Conservation (phyloP, 2,797 vertebrate genomes). For the Manis javanica region DNA sequence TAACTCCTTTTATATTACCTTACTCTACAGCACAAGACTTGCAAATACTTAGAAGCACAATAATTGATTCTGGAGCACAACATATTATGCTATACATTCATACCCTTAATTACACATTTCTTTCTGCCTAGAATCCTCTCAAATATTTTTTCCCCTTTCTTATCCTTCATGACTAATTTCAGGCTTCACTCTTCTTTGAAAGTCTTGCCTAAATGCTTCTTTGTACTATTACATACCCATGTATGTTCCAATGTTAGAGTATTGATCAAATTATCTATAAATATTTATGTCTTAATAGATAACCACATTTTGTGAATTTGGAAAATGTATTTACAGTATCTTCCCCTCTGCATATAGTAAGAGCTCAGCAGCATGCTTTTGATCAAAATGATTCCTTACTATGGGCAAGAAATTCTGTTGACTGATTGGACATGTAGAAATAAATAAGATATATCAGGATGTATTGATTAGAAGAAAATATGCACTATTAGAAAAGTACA, state of each 20-base stretch:
- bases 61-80: neutral
- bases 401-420: neutral
- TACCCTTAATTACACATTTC: neutral
- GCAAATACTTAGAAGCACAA: too few relatives aligned
- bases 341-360: accelerated
- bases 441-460: neutral
- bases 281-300: neutral
- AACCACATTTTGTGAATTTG: neutral
- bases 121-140: neutral
- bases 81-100: accelerated
- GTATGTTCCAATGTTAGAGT: neutral
- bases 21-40: neutral
- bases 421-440: neutral
- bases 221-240: neutral
- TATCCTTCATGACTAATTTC: neutral
- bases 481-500: neutral
- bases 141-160: neutral
- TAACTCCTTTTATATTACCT: neutral
- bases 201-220: neutral
- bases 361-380: neutral
- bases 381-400: neutral
- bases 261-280: neutral
- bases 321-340: neutral
- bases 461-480: neutral
- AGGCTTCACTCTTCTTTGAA: neutral